Conservation (phyloP, 2,113 vertebrate species). For the Albula goreensis region DNA sequence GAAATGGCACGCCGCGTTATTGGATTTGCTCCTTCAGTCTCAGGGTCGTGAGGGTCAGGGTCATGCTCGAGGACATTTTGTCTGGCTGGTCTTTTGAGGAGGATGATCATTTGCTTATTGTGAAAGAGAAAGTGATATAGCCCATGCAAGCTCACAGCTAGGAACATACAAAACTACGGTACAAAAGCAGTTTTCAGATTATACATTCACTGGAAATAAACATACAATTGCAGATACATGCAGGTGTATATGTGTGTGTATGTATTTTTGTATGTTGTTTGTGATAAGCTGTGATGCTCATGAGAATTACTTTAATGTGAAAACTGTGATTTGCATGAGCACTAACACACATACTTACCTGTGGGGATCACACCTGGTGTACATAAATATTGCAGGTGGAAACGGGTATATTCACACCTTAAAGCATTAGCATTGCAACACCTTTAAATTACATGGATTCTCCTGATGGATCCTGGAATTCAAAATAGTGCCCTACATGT, state of each 20-base stretch:
- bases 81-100: background rate
- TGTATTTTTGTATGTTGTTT: background rate
- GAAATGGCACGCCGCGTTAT: constrained; percentile 46
- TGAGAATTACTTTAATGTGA: background rate
- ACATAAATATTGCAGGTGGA: background rate
- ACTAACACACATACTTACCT: background rate
- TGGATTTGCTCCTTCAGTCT: constrained; percentile 50
- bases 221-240: too few relatives aligned
- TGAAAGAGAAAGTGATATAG: background rate
- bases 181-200: too few relatives aligned
- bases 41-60: constrained; percentile 45
- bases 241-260: too few relatives aligned
- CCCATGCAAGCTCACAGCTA: background rate
- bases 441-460: background rate
- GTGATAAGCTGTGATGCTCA: background rate
- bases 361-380: background rate
- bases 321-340: background rate
- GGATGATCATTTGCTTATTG: background rate
- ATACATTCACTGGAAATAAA: too few relatives aligned
- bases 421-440: background rate
- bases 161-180: background rate
- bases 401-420: background rate
- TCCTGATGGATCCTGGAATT: background rate
- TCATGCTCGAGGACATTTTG: constrained; percentile 44
- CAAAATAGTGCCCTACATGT: background rate